phyloP scores from a whole-genome alignment of 2,888 invertebrate species.

The Archips xylosteana region DNA sequence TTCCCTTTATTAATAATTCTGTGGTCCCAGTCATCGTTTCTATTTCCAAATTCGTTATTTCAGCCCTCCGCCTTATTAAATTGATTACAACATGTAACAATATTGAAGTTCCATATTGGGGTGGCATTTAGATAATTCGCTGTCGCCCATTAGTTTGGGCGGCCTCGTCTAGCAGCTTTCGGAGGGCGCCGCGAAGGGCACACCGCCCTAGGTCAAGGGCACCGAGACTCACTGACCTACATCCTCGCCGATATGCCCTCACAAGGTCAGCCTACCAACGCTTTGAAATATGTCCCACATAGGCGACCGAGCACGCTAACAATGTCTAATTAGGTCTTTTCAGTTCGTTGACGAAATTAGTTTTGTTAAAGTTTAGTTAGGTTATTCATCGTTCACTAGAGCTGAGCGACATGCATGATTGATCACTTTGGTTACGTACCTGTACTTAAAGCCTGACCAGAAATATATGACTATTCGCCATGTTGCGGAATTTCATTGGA shows the following conservation, averaged over 20 bases:
- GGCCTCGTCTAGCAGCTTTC: conserved; percentile 69
- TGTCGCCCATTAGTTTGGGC: conserved; percentile 45
- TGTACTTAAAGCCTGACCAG: too few species aligned
- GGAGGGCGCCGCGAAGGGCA: conserved; percentile 69
- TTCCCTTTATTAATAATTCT: neutral
- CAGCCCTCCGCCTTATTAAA: neutral
- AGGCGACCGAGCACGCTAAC: conserved; percentile 40
- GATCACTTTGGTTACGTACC: neutral
- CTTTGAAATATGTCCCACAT: conserved; percentile 45
- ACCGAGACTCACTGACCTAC: conserved; percentile 72
- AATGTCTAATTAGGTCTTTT: conserved; percentile 23
- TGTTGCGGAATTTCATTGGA: too few species aligned
- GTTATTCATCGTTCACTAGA: neutral
- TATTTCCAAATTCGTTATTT: neutral
- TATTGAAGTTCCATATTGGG: neutral
- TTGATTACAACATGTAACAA: neutral
- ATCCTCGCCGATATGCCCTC: conserved; percentile 70
- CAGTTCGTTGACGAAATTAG: conserved; percentile 17
- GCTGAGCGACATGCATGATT: neutral
- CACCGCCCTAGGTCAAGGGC: conserved; percentile 77
- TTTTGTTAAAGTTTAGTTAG: neutral
- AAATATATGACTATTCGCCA: too few species aligned
- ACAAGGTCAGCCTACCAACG: conserved; percentile 62
- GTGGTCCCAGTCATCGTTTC: neutral
- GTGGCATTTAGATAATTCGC: conserved; percentile 18